Percentiles rank a stretch among this genome's conserved stretches.
Evolutionary conservation across 2,113 vertebrate genomes (phyloP).

Genomic region (Tauraco erythrolophus): DNA sequence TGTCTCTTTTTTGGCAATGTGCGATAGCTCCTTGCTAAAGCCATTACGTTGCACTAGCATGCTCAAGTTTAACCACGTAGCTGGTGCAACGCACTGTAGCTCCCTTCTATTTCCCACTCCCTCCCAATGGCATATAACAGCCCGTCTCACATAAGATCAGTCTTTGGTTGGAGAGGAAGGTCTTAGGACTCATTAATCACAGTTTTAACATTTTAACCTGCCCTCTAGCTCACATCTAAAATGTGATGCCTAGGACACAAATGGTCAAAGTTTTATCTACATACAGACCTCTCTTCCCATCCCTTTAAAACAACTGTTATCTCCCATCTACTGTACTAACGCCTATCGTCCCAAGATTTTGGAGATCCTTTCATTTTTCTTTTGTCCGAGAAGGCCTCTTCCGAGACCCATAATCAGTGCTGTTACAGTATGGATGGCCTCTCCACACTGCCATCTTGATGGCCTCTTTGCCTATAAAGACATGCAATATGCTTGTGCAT

Average conservation of each 20-base stretch:
- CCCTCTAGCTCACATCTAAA: neutral
- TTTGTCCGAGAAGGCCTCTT: neutral
- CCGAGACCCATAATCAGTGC: neutral
- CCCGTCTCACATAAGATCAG: neutral
- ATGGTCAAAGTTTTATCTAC: neutral
- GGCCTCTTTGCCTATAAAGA: neutral
- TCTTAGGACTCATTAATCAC: neutral
- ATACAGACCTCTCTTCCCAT: neutral
- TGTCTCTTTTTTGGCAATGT: neutral
- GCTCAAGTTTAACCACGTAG: neutral
- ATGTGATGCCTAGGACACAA: neutral
- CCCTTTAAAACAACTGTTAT: neutral
- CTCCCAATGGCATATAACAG: neutral
- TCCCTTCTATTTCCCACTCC: neutral
- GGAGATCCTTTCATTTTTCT: neutral
- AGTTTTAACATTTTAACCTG: neutral
- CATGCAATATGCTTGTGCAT: neutral
- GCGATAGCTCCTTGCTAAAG: neutral
- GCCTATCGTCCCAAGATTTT: neutral
- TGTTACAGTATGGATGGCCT: neutral
- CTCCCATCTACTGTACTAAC: neutral
- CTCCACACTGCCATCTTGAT: rapidly evolving
- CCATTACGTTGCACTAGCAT: neutral
- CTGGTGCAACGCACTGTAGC: rapidly evolving
- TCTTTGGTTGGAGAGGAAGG: neutral